Conservation (phyloP, 2,888 invertebrate genomes). For the Leucozona laternaria region DNA sequence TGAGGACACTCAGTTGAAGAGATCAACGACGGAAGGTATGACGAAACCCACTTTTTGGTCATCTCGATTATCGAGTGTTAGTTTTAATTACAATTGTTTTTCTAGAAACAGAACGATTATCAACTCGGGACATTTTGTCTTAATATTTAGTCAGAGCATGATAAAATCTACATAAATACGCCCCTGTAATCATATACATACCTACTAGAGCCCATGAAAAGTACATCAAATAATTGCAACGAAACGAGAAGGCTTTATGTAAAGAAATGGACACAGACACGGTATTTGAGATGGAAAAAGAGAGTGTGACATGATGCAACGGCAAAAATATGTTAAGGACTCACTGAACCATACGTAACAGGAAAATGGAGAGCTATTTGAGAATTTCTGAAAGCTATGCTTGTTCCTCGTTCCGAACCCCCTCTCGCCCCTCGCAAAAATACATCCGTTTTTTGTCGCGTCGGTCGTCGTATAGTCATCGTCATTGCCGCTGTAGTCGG, state of each 20-base stretch:
- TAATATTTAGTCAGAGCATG: background rate
- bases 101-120: too few relatives aligned
- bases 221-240: constrained; percentile 69
- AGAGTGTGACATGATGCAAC: constrained; percentile 31
- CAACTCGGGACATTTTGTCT: too few relatives aligned
- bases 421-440: background rate
- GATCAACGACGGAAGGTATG: too few relatives aligned
- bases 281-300: constrained; percentile 13
- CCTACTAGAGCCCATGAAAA: constrained; percentile 29
- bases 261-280: constrained; percentile 34
- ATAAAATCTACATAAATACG: background rate
- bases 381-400: constrained; percentile 53
- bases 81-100: too few relatives aligned
- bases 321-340: constrained; percentile 58
- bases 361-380: constrained; percentile 65
- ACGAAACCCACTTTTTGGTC: too few relatives aligned
- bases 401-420: too few relatives aligned
- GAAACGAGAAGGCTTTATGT: constrained; percentile 11
- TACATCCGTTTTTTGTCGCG: constrained; percentile 6
- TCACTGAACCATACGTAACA: constrained; percentile 68
- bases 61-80: too few relatives aligned
- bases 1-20: too few relatives aligned
- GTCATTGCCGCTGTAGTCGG: background rate
- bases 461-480: background rate
- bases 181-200: background rate